Percentiles rank a stretch among this genome's conserved stretches.
Conservation (phyloP, 2,113 vertebrate species). For the Oncorhynchus kisutch region DNA sequence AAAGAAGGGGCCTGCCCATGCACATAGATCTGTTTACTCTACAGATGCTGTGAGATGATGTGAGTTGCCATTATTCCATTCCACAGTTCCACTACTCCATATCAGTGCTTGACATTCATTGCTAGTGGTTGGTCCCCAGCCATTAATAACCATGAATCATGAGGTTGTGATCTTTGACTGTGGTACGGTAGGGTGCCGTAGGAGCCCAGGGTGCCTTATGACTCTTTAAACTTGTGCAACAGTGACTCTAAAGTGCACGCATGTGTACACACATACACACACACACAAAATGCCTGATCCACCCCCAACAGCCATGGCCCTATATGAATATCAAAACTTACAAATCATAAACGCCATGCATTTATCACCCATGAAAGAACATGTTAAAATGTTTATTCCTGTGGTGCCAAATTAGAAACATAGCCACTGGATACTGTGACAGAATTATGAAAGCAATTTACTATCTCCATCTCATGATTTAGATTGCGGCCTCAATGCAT, state of each 20-base stretch:
- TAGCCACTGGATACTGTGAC: neutral
- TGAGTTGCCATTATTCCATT: neutral
- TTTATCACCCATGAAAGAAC: slow-evolving; percentile 4
- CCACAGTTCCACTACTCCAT: neutral
- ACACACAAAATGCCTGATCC: no score
- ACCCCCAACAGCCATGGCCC: neutral
- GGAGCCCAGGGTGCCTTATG: no score
- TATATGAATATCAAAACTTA: neutral
- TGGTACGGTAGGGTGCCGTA: neutral
- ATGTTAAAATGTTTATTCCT: slow-evolving; percentile 1
- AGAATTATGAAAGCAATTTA: slow-evolving; percentile 12
- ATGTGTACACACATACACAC: neutral
- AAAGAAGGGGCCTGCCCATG: neutral
- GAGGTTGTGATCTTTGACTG: neutral
- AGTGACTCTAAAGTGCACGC: neutral
- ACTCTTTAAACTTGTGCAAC: neutral
- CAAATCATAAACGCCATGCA: neutral
- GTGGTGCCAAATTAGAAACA: slow-evolving; percentile 1
- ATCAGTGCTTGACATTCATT: neutral
- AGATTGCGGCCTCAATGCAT: slow-evolving; percentile 5
- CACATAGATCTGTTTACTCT: neutral
- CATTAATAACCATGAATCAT: neutral
- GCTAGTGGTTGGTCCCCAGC: neutral
- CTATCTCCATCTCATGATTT: neutral
- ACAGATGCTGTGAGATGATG: neutral